Base-by-base conservation (phyloP, 2,888 invertebrate species). In the Dugesia japonica region DNA sequence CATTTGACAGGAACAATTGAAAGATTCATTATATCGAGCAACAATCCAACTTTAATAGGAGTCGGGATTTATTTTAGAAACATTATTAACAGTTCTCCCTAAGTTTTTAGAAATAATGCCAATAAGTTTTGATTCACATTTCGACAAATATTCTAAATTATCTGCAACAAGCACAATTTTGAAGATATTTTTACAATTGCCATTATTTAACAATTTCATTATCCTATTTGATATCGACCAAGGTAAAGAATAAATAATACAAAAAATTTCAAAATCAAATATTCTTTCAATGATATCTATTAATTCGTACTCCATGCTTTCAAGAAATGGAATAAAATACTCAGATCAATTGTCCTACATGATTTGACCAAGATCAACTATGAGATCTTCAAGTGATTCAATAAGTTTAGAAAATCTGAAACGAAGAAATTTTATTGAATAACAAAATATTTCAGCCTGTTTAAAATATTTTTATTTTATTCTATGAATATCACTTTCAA, bases 261-360 rank as follows among this genome's bases (percentile, higher is more conserved):
- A 56, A 4, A n/a, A 4, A 56, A 9, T 56, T 56, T 56, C 17
- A n/a, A 56, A 56, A 56, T 56, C n/a, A 56, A 56, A 56, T 9
- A 56, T 56, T 4, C 56, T 56, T 56, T 23, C 56, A n/a, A 56
- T 56, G 17, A 56, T n/a, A 56, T 56, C 56, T 56, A 56, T 56
- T 1, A n/a, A 56, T 20, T 56, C 56, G 20, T 9, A 7, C 17
- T 56, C 56, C 23, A 23, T 56, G 23, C n/a, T 56, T 23, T 4
- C 56, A 4, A 56, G 56, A 56, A 56, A 56, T 56, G 56, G 56
- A 56, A 56, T 56, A 56, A 56, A 56, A n/a, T 56, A 56, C 4
- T 56, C 56, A 56, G 56, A 56, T 56, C 4, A n/a, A 23, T n/a
- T 56, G 17, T 56, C 56, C 56, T n/a, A 56, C 7, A 56, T 56